Base-by-base conservation (phyloP, 2,797 vertebrate genomes). In the Xiphorhynchus erythropygius region DNA sequence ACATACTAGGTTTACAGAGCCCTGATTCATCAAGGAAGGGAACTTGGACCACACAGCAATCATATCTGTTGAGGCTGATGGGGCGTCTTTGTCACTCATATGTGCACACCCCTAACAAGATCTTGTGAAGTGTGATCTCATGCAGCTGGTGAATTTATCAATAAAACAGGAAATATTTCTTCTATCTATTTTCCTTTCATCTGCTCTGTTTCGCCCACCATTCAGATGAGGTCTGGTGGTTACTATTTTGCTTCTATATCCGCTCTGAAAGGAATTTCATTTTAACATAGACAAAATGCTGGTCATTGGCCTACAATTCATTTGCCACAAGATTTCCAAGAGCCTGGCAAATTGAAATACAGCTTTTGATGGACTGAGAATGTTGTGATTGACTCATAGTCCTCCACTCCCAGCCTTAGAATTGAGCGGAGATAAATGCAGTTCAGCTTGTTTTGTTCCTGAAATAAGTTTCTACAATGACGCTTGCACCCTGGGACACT, bases 401-500 rank as follows among this genome's bases (percentile, higher is more conserved):
- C 35, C 83, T 91, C 67, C 59, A 78, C 85, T 87, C 22, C 30
- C 46, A 74, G 76, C 44, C 77, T 76, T 77, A 90, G 87, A 93
- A 81, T 56, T 57, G 80, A 91, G 67, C 30, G 74, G 23, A 91
- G 94, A 94, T 95, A 90, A 96, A 90, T 74, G 93, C 71, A 93
- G 83, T 81, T 90, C 80, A 37, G 44, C 64, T 87, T 90, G 94
- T 94, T 96, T 95, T 96, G 83, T 96, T 96, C 88, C 88, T 94
- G 80, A 93, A 92, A 84, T 76, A 84, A 94, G 67, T 93, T 97
- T 80, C 85, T 94, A 96, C 94, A 96, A 93, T 94, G 81, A 75
- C 68, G 84, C 64, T 96, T 70, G 70, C 83, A 95, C 93, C 83
- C 91, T 82, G 83, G 85, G 94, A 96, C 77, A 75, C 55, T 89